phyloP scores from a whole-genome alignment of 2,888 invertebrate species.

The Conops quadrifasciatus region DNA sequence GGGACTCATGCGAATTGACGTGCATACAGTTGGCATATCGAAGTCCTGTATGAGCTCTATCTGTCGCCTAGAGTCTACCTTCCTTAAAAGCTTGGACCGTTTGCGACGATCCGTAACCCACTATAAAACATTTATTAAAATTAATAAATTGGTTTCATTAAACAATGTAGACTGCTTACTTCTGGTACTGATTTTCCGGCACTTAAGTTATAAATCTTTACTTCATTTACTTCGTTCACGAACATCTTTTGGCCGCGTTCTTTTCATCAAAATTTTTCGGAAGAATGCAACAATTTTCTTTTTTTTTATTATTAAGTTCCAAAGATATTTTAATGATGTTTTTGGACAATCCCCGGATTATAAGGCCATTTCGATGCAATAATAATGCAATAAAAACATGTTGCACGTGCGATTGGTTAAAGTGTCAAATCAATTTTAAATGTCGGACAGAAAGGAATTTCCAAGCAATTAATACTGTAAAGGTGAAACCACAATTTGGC shows the following conservation, averaged over 20 bases:
- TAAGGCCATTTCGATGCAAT: too few relatives aligned
- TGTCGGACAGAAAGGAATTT: neutral
- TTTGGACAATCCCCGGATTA: too few relatives aligned
- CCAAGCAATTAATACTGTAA: too few relatives aligned
- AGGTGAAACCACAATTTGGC: too few relatives aligned
- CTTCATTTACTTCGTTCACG: constrained; percentile 91
- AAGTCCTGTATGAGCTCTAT: constrained; percentile 99
- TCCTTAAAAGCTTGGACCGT: constrained; percentile 82
- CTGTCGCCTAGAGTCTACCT: constrained; percentile 87
- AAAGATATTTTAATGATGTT: too few relatives aligned
- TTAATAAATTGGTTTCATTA: neutral
- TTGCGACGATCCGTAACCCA: constrained; percentile 89
- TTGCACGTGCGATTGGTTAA: neutral
- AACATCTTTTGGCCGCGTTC: constrained; percentile 76
- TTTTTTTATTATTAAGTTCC: neutral
- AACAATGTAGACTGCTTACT: constrained; percentile 73
- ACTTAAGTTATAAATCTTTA: constrained; percentile 97
- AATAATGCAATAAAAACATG: neutral
- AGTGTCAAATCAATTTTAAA: neutral
- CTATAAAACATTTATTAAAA: constrained; percentile 65
- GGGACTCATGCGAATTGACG: constrained; percentile 81
- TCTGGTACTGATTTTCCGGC: constrained; percentile 97
- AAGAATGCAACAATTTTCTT: too few relatives aligned
- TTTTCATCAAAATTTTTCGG: constrained; percentile 27
- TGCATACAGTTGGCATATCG: constrained; percentile 96